Base-by-base conservation (phyloP, 30 jellyfish, hydroid and myxozoan species). In the Pseudorhiza aurosa region DNA sequence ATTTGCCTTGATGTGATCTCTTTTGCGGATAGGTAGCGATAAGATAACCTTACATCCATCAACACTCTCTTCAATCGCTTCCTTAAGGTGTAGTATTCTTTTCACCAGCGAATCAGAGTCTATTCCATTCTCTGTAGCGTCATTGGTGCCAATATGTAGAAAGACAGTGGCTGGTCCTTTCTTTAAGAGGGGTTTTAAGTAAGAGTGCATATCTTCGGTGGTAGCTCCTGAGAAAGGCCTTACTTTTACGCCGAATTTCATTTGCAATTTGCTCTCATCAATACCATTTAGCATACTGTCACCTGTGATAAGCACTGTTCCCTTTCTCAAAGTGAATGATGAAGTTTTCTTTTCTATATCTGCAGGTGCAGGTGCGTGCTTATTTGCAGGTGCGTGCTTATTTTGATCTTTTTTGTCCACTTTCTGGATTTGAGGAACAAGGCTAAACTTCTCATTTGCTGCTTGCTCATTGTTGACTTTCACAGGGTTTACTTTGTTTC, bases 151-250 rank as follows among this genome's bases (percentile, higher is more conserved):
- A 24, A 59, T 32, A 24, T 59, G 73, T 6, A 21, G 73, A 26
- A 59, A 8, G 46, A 59, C 47, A 32, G 17, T 32, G 35, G 73
- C 0, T 2, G 47, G 73, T 17, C 0, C 73, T 15, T 59, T 7
- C n/a, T 19, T 1, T 46, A n/a, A 59, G 5, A 22, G 73, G 8
- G 45, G 9, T 19, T 25, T 17, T 58, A 59, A 59, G 47, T 59
- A 59, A 2, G 73, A 59, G 25, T 17, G 7, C 73, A 59, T 59
- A 35, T 1, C 73, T 59, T 59, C 73, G 21, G 73, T 59, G 1
- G 73, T n/a, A 46, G 73, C 73, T 4, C 73, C 50, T 12, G 47
- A 56, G 45, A 58, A 59, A 19, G 73, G 47, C 29, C 73, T 59
- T 59, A 27, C 22, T 26, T 59, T 29, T 19, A 24, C 75, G 0